Conservation (phyloP, 2,797 vertebrate species). For the Choloepus didactylus region DNA sequence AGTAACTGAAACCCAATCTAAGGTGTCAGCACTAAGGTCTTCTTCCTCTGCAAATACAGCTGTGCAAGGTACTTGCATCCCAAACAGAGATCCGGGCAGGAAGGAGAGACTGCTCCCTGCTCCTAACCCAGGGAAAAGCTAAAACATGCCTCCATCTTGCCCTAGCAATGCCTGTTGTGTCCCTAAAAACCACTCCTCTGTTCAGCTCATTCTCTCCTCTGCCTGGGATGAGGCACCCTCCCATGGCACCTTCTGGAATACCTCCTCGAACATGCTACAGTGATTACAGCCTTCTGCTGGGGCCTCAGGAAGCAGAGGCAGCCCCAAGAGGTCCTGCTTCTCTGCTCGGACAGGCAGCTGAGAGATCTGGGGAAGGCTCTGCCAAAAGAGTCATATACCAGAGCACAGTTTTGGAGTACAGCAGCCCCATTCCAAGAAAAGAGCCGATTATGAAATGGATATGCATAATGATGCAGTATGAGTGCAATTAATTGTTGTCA, state of each 20-base stretch:
- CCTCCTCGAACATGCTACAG: not conserved
- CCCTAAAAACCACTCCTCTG: not conserved
- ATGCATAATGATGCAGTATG: conserved; percentile 74
- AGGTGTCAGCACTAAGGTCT: not conserved
- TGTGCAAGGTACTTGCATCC: not conserved
- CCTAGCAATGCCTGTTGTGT: not conserved
- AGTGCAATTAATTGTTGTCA: conserved; percentile 82
- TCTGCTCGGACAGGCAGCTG: not conserved
- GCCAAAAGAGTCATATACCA: not conserved
- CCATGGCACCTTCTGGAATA: not conserved
- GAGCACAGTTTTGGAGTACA: not conserved
- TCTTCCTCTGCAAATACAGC: not conserved
- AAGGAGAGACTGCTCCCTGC: not conserved
- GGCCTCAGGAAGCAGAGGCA: not conserved
- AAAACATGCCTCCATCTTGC: not conserved
- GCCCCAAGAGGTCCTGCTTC: not conserved
- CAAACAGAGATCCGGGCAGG: not conserved
- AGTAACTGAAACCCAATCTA: rapidly evolving
- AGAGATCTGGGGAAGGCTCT: not conserved
- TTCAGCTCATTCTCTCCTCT: not conserved
- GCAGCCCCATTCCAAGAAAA: not conserved
- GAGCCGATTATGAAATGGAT: conserved; percentile 55
- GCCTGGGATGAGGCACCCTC: not conserved
- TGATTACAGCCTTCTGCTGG: not conserved
- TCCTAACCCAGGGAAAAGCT: not conserved